Base-by-base conservation (phyloP, 1,140 invertebrate species). In the Penaeus indicus region DNA sequence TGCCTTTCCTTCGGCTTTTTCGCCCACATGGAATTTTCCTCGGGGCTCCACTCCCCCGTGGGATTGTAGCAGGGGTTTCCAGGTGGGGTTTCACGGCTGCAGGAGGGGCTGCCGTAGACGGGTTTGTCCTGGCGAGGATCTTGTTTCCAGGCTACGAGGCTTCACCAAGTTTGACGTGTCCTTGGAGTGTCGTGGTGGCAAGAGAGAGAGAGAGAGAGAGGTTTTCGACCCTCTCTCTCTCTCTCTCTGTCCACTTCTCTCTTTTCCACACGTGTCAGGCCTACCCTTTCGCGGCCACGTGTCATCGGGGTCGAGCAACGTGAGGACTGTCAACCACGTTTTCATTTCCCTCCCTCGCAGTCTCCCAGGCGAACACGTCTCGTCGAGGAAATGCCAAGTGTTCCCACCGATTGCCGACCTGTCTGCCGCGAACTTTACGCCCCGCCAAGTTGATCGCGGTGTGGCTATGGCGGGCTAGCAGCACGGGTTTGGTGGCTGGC, bases 211-310 rank as follows among this genome's bases (percentile, higher is more conserved):
- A n/a, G n/a, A 54, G 67, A 64, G 82, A 84, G 82, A 84, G 82
- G 82, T 84, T 84, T 84, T 84, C 82, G 82, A 84, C 82, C 82
- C 82, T 67, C 32, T 54, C 54, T 54, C 54, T 54, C 82, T 84
- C 82, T 54, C 82, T 54, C 16, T 84, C 67, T 22, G 8, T 72
- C 64, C 32, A 32, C 32, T 32, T 72, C 64, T 67, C 32, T 72
- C 42, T 82, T 25, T 72, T 32, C 63, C 42, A 47, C 22, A 80
- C 78, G 78, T 80, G 78, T 84, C 42, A 54, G 54, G 10, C 54
- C 10, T 54, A 54, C 54, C 54, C 54, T 54, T 54, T 54, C 54
- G 10, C 54, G 54, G 54, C 54, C 54, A 54, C 10, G 54, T 54
- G 54, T 54, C 54, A 54, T 11, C 54, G 0, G 54, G 54, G 54